Base-by-base conservation (phyloP, 1,140 invertebrate genomes). In the Heliothis subflexa region DNA sequence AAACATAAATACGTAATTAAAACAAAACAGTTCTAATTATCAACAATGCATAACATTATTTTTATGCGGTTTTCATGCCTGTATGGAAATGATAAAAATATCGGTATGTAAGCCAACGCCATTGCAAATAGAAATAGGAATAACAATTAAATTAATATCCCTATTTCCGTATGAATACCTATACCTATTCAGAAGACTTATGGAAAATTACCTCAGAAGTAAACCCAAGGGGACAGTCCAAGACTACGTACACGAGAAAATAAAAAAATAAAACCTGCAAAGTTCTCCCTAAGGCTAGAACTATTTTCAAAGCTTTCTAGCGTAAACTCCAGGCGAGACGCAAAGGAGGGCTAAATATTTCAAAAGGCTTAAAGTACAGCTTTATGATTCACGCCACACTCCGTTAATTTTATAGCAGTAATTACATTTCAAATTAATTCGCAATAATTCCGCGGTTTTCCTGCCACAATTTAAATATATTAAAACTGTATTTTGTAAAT, bases 21-120 rank as follows among this genome's bases (percentile, higher is more conserved):
- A 21, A 55, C 54, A 55, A 55, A 18, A 55, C 54, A 55, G 16
- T 18, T 55, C 2, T 33, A 9, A 40, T 40, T 40, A 40, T 40
- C 33, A 40, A 5, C 33, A 40, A 7, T 40, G 33, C 33, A 9
- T 40, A 40, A 5, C 33, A 40, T 40, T 40, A 7, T 7, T 40
- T 59, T n/a, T 25, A 55, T 66, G 76, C 57, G 68, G 54, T 55
- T 21, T 72, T 57, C 4, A 55, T 10, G 52, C 40, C 64, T 47
- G 12, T 14, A 28, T 18, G 45, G 64, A 68, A 14, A 68, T 70
- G 47, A 52, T 70, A 52, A 70, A 21, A 28, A 70, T 70, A 70
- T 70, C 21, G 61, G n/a, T 55, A 55, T 55, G 52, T 7, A 40
- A 40, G 33, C 33, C 4, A 40, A 3, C 7, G 5, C 33, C 33